Conservation (phyloP, 2,797 vertebrate species). For the Falco naumanni region DNA sequence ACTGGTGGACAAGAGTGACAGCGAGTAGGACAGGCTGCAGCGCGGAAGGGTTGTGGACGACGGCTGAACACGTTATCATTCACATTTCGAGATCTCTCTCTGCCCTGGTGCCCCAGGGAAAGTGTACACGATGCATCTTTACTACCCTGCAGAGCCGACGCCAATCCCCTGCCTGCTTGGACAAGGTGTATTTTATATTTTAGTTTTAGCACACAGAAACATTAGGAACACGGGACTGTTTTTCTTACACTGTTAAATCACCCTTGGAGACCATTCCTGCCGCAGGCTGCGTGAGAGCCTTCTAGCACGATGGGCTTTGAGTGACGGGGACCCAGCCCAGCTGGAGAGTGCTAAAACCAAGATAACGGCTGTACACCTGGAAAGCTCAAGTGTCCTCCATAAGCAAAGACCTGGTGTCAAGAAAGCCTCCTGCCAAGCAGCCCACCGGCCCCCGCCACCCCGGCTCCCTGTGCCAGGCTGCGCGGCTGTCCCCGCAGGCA, state of each 20-base stretch:
- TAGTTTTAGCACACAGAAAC: conserved; percentile 56
- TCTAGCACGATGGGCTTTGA: background rate
- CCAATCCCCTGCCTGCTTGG: conserved; percentile 54
- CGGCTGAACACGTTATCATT: conserved; percentile 50
- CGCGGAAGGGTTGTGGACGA: background rate
- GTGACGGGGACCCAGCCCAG: background rate
- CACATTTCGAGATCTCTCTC: conserved; percentile 52
- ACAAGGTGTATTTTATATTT: conserved; percentile 64
- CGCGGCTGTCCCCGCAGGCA: rapidly evolving
- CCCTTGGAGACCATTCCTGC: conserved; percentile 61
- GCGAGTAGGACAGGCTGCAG: conserved; percentile 79
- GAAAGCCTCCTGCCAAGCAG: background rate
- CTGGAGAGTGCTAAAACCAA: conserved; percentile 14
- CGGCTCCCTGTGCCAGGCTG: background rate
- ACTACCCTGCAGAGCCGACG: background rate
- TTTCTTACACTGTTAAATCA: conserved; percentile 55
- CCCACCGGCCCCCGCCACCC: background rate
- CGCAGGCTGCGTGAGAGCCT: background rate
- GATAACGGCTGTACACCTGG: background rate
- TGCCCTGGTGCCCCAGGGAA: conserved; percentile 32
- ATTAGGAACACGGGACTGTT: conserved; percentile 49
- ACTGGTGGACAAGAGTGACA: conserved; percentile 88
- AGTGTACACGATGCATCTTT: background rate
- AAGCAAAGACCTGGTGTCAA: background rate
- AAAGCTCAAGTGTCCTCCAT: background rate